A percentile compares a stretch with the other conserved stretches of the same genome.
These are phyloP conservation scores for Zaprionus camerounensis DNA, from an alignment of 1,140 invertebrate genomes.

Conservation along the genomic window DNA sequence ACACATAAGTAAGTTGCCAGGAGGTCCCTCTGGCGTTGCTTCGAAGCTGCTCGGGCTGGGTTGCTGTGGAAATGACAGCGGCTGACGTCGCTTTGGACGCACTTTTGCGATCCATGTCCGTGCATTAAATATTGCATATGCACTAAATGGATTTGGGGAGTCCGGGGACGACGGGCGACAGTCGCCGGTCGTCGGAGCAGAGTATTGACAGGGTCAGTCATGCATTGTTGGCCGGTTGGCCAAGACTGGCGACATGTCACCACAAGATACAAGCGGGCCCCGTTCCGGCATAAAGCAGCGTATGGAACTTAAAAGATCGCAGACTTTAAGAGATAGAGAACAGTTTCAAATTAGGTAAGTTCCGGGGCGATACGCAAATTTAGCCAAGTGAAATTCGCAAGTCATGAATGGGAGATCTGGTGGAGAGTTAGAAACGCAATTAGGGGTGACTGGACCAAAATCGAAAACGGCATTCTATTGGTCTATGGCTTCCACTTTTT, in stretches of 20 bases:
- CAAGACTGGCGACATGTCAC: constrained; percentile 72
- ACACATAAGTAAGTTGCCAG: constrained; percentile 16
- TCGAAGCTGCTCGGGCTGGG: background rate
- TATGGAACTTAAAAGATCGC: background rate
- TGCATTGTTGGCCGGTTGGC: constrained; percentile 72
- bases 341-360: constrained; percentile 15
- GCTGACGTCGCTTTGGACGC: constrained; percentile 69
- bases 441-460: constrained; percentile 41
- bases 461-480: constrained; percentile 12
- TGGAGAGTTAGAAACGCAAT: constrained; percentile 17
- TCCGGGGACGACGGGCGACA: background rate
- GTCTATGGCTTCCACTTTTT: constrained; percentile 34
- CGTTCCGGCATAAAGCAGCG: constrained; percentile 23
- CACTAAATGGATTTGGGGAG: constrained; percentile 71
- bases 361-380: constrained; percentile 17
- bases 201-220: constrained; percentile 79
- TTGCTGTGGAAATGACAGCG: constrained; percentile 40
- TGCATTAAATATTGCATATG: constrained; percentile 79
- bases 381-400: constrained; percentile 16
- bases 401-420: background rate
- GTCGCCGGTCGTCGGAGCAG: background rate
- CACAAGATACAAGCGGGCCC: constrained; percentile 39
- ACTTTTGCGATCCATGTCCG: constrained; percentile 65
- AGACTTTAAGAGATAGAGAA: constrained; percentile 11
- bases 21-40: background rate